phyloP scores from a whole-genome alignment of 2,888 invertebrate species.

The Drosophila vallismaia region DNA sequence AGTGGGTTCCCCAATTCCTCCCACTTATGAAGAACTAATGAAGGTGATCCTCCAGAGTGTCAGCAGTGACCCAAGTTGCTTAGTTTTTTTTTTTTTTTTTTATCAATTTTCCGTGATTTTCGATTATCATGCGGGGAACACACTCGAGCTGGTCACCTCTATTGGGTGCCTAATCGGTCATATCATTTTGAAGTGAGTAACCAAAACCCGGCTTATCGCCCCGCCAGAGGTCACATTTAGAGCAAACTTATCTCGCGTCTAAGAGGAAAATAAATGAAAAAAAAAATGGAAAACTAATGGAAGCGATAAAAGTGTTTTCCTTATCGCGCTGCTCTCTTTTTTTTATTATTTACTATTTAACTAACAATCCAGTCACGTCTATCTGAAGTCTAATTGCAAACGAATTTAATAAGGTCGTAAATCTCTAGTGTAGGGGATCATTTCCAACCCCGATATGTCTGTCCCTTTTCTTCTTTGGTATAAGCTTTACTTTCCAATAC shows the following conservation, averaged over 20 bases:
- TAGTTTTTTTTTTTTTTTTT: conserved; percentile 7
- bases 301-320: conserved; percentile 29
- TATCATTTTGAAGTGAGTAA: conserved; percentile 30
- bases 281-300: conserved; percentile 17
- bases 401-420: conserved; percentile 32
- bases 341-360: conserved; percentile 6
- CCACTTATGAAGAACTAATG: conserved; percentile 41
- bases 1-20: conserved; percentile 1
- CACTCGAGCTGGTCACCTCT: conserved; percentile 51
- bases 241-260: conserved; percentile 30
- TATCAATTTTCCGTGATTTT: conserved; percentile 46
- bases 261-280: background rate
- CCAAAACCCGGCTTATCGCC: conserved; percentile 28
- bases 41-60: conserved; percentile 40
- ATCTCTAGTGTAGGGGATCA: conserved; percentile 24
- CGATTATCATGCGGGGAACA: conserved; percentile 31
- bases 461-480: conserved; percentile 26
- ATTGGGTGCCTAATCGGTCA: conserved; percentile 21
- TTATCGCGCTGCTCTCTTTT: conserved; percentile 31
- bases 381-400: conserved; percentile 33
- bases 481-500: conserved; percentile 30
- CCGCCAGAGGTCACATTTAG: conserved; percentile 49
- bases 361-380: conserved; percentile 13
- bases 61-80: conserved; percentile 21
- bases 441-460: conserved; percentile 1